Conservation (phyloP, 2,888 invertebrate genomes). For the Lamellibrachia columna region DNA sequence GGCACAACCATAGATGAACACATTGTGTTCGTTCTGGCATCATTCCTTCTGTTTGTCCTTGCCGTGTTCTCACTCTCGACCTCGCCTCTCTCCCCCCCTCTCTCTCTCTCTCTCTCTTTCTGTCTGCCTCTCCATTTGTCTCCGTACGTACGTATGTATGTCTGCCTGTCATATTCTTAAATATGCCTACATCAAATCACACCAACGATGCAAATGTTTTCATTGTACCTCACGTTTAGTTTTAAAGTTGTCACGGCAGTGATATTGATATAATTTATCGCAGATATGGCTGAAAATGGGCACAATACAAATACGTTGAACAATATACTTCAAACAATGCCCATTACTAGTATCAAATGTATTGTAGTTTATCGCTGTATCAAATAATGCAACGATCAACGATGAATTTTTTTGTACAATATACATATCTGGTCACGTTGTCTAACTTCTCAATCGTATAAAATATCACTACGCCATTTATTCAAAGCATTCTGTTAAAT, state of each 20-base stretch:
- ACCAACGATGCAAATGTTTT: not conserved
- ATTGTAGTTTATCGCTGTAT: conserved; percentile 2
- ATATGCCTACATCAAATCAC: no score
- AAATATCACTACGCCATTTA: not conserved
- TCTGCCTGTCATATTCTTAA: no score
- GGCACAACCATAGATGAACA: not conserved
- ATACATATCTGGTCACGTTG: not conserved
- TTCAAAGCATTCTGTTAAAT: not conserved
- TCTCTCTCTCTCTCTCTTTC: no score
- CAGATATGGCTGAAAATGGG: no score
- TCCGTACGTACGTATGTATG: no score
- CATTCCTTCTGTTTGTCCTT: not conserved
- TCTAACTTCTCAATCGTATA: not conserved
- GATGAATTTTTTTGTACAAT: not conserved
- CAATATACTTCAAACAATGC: not conserved
- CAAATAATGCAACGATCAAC: not conserved
- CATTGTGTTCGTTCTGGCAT: not conserved
- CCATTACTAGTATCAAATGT: not conserved
- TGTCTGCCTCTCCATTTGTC: no score
- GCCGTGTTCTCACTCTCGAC: no score
- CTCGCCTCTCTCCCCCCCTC: no score
- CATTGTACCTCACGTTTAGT: not conserved
- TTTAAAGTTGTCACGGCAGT: not conserved
- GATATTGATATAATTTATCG: not conserved
- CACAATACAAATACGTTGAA: not conserved